A percentile compares a stretch with the other conserved stretches of the same genome.
These are phyloP conservation scores for Phalacrocorax aristotelis DNA, from an alignment of 2,113 vertebrate genomes.

Conservation along the genomic window DNA sequence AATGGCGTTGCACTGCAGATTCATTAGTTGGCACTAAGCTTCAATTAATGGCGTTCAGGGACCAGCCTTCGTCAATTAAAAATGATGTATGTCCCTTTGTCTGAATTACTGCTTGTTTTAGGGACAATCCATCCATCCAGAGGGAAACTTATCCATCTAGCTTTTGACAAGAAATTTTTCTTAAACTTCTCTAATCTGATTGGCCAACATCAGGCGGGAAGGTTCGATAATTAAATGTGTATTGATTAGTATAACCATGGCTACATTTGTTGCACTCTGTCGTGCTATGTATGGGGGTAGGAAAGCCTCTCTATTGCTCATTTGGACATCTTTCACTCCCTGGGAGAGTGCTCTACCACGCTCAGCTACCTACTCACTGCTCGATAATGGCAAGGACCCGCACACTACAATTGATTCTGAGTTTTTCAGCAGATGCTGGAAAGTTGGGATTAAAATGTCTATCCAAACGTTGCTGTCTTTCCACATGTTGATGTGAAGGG, in stretches of 20 bases:
- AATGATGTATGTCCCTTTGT: slow-evolving; percentile 82
- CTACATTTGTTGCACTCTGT: not conserved
- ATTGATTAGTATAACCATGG: slow-evolving; percentile 60
- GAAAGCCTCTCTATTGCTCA: not conserved
- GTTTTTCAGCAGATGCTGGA: slow-evolving; percentile 13
- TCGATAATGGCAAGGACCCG: slow-evolving; percentile 5
- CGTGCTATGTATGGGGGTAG: not conserved
- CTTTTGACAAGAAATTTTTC: slow-evolving; percentile 60
- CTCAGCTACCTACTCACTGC: not conserved
- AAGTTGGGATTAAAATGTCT: slow-evolving; percentile 19
- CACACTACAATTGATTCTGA: not conserved
- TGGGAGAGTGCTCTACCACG: not conserved
- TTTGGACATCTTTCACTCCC: not conserved
- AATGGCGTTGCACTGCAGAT: slow-evolving; percentile 47
- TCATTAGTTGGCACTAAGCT: slow-evolving; percentile 73
- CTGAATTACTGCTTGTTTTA: slow-evolving; percentile 63
- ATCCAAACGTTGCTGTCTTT: not conserved
- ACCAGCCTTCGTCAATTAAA: slow-evolving; percentile 81
- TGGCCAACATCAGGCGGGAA: slow-evolving; percentile 53
- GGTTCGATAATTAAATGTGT: slow-evolving; percentile 56
- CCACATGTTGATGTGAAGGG: slow-evolving; percentile 21
- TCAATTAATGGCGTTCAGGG: slow-evolving; percentile 73
- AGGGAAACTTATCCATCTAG: slow-evolving; percentile 73
- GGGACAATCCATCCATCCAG: slow-evolving; percentile 76
- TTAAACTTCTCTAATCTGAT: slow-evolving; percentile 51